These are phyloP conservation scores for Gallinago undulata DNA, from an alignment of 2,113 vertebrate species.

Conservation along the genomic window DNA sequence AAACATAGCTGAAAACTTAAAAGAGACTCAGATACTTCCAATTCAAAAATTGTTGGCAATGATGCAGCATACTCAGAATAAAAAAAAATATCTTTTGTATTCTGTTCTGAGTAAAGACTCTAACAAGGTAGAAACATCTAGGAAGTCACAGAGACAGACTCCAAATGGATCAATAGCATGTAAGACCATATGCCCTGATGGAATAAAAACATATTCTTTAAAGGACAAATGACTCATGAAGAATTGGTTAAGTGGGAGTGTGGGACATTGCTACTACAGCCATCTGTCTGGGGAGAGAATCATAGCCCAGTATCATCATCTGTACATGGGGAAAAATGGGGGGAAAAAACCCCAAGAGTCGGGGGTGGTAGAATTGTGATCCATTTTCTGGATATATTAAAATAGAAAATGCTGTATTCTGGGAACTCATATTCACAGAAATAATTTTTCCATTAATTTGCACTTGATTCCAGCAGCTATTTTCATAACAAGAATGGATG, in stretches of 20 bases:
- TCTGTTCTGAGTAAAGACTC: background rate
- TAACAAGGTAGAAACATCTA: background rate
- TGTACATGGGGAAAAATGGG: background rate
- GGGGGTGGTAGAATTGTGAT: background rate
- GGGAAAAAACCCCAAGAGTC: background rate
- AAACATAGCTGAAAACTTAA: background rate
- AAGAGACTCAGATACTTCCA: background rate
- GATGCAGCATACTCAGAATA: background rate
- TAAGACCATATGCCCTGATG: background rate
- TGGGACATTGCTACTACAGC: background rate
- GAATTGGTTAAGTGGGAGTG: background rate
- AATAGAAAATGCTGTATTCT: background rate
- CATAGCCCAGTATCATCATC: background rate
- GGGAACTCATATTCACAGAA: background rate
- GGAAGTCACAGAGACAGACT: background rate
- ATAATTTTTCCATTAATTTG: slow-evolving; percentile 11
- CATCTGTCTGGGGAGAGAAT: background rate
- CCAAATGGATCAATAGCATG: background rate
- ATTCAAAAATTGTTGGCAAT: background rate
- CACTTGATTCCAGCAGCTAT: background rate
- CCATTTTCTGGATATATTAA: background rate
- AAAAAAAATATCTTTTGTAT: background rate
- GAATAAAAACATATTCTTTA: background rate
- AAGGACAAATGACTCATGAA: slow-evolving; percentile 20
- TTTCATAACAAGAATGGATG: background rate